Evolutionary conservation across 2,113 vertebrate species (phyloP).

Genomic region (Xiphophorus couchianus): DNA sequence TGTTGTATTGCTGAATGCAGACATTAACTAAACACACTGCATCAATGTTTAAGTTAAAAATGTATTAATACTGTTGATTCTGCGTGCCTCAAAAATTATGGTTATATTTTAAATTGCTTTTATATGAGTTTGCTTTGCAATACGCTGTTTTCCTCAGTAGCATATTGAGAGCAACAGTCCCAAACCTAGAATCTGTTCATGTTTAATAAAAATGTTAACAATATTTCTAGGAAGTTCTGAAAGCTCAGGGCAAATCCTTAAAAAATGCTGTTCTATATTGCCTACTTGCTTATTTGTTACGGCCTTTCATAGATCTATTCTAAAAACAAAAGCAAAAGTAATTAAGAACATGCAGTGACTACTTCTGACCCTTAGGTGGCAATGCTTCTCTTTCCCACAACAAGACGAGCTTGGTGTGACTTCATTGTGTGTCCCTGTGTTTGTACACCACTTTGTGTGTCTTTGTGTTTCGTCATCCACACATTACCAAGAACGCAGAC

Average conservation of each 20-base stretch:
- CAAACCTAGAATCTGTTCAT: too few species aligned
- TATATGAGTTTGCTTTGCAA: too few species aligned
- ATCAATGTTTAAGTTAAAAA: not conserved
- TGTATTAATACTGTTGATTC: not conserved
- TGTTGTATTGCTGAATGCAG: not conserved
- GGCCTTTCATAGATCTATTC: not conserved
- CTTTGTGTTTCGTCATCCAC: conserved; percentile 61
- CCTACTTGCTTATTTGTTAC: too few species aligned
- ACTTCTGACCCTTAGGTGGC: conserved; percentile 63
- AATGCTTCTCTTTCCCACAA: conserved; percentile 62
- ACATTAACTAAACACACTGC: not conserved
- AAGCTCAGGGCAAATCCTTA: too few species aligned
- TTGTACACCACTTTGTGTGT: conserved; percentile 20
- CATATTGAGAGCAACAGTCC: too few species aligned
- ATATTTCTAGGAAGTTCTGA: too few species aligned
- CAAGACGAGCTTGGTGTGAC: conserved; percentile 8
- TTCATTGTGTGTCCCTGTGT: conserved; percentile 17
- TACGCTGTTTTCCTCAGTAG: too few species aligned
- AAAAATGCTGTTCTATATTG: too few species aligned
- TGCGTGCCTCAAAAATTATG: not conserved
- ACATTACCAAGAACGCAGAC: conserved; percentile 57
- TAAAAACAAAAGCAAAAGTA: not conserved
- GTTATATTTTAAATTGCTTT: too few species aligned
- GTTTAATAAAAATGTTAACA: too few species aligned
- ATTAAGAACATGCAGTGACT: conserved; percentile 31